These are phyloP conservation scores for Orgyia antiqua DNA, from an alignment of 2,888 invertebrate species.

Conservation along the genomic window DNA sequence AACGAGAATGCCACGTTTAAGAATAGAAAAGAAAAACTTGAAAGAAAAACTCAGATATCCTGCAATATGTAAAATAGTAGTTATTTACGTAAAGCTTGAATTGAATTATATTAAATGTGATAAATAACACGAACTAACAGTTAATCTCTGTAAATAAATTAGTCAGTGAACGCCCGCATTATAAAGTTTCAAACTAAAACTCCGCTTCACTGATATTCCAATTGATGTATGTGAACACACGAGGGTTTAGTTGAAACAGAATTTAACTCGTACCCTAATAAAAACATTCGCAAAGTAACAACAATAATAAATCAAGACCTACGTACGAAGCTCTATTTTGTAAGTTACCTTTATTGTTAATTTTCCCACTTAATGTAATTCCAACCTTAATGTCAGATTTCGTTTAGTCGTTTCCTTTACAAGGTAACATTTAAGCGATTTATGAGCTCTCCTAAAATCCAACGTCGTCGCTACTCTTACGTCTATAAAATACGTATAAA, in stretches of 20 bases:
- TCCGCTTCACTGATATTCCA: conserved; percentile 19
- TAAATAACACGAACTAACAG: neutral
- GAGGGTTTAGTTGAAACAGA: conserved; percentile 12
- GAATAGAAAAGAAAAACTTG: no score
- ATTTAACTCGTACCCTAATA: conserved; percentile 11
- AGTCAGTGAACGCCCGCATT: conserved; percentile 27
- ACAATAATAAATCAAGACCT: conserved; percentile 17
- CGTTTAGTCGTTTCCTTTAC: conserved; percentile 6
- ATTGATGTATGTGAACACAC: conserved; percentile 16
- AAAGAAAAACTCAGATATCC: no score
- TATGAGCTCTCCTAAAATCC: conserved; percentile 9
- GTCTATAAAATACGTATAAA: conserved; percentile 1
- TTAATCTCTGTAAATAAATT: neutral
- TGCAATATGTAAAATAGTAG: no score
- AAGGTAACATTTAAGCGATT: conserved; percentile 1
- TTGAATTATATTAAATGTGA: no score
- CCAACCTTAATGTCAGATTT: conserved; percentile 13
- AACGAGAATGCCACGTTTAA: no score
- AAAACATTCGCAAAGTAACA: conserved; percentile 14
- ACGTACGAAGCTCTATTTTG: conserved; percentile 13
- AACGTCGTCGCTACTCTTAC: conserved; percentile 12
- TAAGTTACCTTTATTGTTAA: conserved; percentile 18
- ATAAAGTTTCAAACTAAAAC: conserved; percentile 25
- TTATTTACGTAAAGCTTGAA: no score
- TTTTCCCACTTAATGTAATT: conserved; percentile 11